Percentiles rank a stretch among this genome's conserved stretches.
Evolutionary conservation across 2,113 vertebrate species (phyloP).

Genomic region (Pachycephala philippinensis): DNA sequence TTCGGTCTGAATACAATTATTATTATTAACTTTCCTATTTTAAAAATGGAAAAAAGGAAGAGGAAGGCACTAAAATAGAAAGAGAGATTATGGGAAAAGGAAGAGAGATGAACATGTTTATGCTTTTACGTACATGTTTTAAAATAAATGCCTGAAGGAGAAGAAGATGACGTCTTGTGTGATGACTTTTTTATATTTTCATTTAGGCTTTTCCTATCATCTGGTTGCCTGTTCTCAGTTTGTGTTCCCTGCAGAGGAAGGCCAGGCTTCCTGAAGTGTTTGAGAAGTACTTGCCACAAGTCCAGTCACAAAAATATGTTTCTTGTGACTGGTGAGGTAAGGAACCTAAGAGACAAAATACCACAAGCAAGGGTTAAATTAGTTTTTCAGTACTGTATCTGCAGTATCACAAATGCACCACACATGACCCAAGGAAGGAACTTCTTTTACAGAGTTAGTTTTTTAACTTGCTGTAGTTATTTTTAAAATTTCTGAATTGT

Average conservation of each 20-base stretch:
- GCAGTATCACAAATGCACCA: neutral
- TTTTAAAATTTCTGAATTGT: neutral
- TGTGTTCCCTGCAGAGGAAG: neutral
- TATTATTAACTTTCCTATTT: neutral
- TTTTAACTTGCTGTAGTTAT: neutral
- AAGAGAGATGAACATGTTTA: neutral
- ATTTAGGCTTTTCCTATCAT: neutral
- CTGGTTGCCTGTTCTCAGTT: neutral
- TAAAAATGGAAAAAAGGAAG: neutral
- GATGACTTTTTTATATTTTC: neutral
- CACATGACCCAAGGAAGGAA: neutral
- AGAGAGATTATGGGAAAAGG: neutral
- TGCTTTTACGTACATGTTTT: neutral
- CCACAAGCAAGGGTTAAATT: neutral
- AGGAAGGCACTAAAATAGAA: neutral
- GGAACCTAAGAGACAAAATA: neutral
- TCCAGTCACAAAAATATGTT: neutral
- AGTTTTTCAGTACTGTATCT: neutral
- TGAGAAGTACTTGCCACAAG: neutral
- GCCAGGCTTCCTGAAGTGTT: neutral
- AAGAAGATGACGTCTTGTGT: neutral
- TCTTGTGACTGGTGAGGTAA: neutral
- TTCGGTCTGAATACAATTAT: neutral
- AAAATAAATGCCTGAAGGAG: neutral
- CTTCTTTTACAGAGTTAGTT: neutral